These are phyloP conservation scores for Leucozona laternaria DNA, from an alignment of 2,888 invertebrate genomes.

Conservation along the genomic window DNA sequence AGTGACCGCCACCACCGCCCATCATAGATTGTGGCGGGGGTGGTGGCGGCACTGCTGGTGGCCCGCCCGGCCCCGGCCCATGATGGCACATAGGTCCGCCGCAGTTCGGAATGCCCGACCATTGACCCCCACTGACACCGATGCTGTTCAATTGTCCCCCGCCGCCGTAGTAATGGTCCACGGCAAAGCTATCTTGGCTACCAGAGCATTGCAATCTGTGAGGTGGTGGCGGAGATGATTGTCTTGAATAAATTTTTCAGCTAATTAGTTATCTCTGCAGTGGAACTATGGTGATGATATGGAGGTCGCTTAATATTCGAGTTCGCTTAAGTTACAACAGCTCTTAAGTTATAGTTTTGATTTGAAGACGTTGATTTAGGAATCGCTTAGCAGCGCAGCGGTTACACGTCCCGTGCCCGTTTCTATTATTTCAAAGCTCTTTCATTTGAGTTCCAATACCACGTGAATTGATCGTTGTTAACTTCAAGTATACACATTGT, in stretches of 20 bases:
- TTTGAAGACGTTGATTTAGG: constrained; percentile 32
- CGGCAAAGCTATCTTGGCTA: constrained; percentile 85
- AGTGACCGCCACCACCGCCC: constrained; percentile 78
- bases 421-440: constrained; percentile 40
- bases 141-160: constrained; percentile 77
- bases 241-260: constrained; percentile 83
- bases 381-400: constrained; percentile 6
- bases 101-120: constrained; percentile 80
- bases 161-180: constrained; percentile 84
- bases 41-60: constrained; percentile 77
- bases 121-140: constrained; percentile 79
- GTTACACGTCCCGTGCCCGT: background rate
- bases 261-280: constrained; percentile 78
- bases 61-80: constrained; percentile 79
- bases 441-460: constrained; percentile 45
- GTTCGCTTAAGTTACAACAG: constrained; percentile 19
- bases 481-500: constrained; percentile 65
- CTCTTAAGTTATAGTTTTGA: background rate
- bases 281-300: constrained; percentile 59
- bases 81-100: constrained; percentile 80
- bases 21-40: constrained; percentile 82
- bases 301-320: constrained; percentile 6
- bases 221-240: constrained; percentile 84
- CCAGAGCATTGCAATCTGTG: constrained; percentile 84
- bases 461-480: constrained; percentile 65